phyloP scores from a whole-genome alignment of 2,888 invertebrate species.

The Galerucella calmariensis region DNA sequence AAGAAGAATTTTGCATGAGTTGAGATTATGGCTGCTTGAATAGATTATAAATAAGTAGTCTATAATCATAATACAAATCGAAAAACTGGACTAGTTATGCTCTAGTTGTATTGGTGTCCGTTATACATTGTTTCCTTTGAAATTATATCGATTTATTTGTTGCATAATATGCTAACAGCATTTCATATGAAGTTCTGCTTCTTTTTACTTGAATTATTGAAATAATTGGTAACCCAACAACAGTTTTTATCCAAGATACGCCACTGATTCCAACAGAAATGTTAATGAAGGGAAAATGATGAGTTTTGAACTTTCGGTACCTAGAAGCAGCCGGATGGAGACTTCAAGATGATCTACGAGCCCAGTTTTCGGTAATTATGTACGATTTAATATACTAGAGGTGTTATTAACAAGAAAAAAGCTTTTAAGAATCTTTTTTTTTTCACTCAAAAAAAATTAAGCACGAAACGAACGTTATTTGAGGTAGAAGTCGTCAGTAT shows the following conservation, averaged over 20 bases:
- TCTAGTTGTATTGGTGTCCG: not conserved
- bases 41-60: not conserved
- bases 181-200: not conserved
- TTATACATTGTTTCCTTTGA: not conserved
- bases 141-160: not conserved
- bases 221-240: not conserved
- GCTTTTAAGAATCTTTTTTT: conserved; percentile 28
- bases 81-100: not conserved
- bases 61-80: not conserved
- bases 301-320: conserved; percentile 17
- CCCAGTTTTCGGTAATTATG: conserved; percentile 31
- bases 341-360: conserved; percentile 44
- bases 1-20: not conserved
- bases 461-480: not conserved
- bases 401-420: conserved; percentile 33
- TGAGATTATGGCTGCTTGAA: not conserved
- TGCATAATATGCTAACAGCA: not conserved
- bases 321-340: conserved; percentile 41
- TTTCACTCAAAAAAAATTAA: not conserved
- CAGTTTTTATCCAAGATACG: conserved; percentile 8
- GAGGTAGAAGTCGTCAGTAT: not conserved
- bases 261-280: conserved; percentile 16
- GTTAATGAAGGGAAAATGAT: conserved; percentile 16
- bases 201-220: not conserved
- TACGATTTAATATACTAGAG: conserved; percentile 22